Evolutionary conservation across 2,113 vertebrate species (phyloP).

Genomic region (Grammomys dolichurus): DNA sequence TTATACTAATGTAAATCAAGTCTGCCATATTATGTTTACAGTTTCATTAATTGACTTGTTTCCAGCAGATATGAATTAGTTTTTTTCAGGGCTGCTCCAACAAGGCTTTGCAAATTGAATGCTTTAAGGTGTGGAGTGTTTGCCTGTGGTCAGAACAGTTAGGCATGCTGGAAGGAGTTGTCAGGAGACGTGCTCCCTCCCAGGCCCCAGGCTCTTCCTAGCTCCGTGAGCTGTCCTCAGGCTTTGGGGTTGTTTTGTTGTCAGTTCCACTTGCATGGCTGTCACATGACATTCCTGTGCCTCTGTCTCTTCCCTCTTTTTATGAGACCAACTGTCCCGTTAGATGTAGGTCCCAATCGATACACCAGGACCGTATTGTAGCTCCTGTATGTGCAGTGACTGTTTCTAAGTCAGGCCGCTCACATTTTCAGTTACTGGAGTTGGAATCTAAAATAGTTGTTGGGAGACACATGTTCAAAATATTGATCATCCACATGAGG

Average conservation of each 20-base stretch:
- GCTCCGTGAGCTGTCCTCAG: not conserved
- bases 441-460: not conserved
- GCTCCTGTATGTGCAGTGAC: not conserved
- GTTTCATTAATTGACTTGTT: no score
- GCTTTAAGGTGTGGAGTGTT: not conserved
- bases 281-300: fast-evolving
- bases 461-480: not conserved
- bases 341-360: no score
- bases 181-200: not conserved
- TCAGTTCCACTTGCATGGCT: fast-evolving
- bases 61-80: not conserved
- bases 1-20: no score
- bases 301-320: not conserved
- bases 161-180: fast-evolving
- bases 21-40: fast-evolving
- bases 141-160: not conserved
- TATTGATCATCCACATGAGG: not conserved
- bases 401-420: not conserved
- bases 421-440: not conserved
- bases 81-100: not conserved
- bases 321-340: not conserved
- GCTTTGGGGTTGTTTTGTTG: not conserved
- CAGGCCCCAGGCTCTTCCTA: not conserved
- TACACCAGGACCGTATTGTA: not conserved
- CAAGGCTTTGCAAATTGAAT: no score